These are phyloP conservation scores for Mantis religiosa DNA, from an alignment of 2,888 invertebrate species.

Conservation along the genomic window DNA sequence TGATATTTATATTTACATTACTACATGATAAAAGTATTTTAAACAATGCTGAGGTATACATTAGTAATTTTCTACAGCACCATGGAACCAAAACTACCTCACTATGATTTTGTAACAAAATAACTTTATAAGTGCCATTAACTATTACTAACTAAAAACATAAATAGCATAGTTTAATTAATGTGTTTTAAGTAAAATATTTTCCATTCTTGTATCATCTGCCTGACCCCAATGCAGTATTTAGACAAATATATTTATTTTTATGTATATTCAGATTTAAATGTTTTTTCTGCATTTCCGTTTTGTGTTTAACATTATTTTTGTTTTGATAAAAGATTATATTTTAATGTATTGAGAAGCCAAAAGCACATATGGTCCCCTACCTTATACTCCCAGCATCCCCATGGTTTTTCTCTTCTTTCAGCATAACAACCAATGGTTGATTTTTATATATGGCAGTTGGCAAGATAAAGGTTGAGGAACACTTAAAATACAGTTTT, in stretches of 20 bases:
- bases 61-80: constrained; percentile 9
- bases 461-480: constrained; percentile 9
- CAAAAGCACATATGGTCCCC: constrained; percentile 7
- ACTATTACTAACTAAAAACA: constrained; percentile 6
- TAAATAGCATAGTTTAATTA: constrained; percentile 7
- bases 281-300: neutral
- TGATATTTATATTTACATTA: neutral
- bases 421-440: neutral
- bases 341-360: neutral
- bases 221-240: neutral
- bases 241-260: constrained; percentile 3
- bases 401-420: neutral
- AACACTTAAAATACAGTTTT: neutral
- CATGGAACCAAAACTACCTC: constrained; percentile 7
- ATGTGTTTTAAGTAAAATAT: constrained; percentile 3
- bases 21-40: neutral
- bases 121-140: constrained; percentile 9
- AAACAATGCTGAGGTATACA: constrained; percentile 9
- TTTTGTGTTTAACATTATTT: neutral
- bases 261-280: neutral
- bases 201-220: neutral
- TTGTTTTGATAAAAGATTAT: neutral
- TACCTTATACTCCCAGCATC: neutral
- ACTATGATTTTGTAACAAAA: constrained; percentile 6
- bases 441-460: neutral